Evolutionary conservation across 2,797 vertebrate species (phyloP).

Genomic region (Oryzias dopingdopingensis): DNA sequence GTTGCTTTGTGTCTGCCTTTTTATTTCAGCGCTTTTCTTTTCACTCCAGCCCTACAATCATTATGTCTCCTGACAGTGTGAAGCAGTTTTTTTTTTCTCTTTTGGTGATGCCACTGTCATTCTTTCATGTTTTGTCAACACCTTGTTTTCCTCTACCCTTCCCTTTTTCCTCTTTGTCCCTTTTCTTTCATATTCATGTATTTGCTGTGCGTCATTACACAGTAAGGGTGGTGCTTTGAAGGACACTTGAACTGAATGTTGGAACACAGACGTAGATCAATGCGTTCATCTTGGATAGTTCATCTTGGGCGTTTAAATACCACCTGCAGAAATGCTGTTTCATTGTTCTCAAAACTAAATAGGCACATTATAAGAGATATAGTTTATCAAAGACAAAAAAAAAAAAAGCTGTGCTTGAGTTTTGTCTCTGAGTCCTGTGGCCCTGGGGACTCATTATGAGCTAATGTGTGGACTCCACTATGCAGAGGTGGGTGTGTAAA

Average conservation of each 20-base stretch:
- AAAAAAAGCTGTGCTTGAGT: slow-evolving; percentile 12
- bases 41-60: slow-evolving; percentile 40
- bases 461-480: slow-evolving; percentile 16
- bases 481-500: slow-evolving; percentile 23
- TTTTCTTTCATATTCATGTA: slow-evolving; percentile 10
- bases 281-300: slow-evolving; percentile 21
- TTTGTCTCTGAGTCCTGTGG: slow-evolving; percentile 12
- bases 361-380: slow-evolving; percentile 27
- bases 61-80: slow-evolving; percentile 41
- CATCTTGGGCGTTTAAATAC: slow-evolving; percentile 28
- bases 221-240: slow-evolving; percentile 33
- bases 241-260: slow-evolving; percentile 15
- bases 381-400: slow-evolving; percentile 17
- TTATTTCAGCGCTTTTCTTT: slow-evolving; percentile 24
- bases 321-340: slow-evolving; percentile 11
- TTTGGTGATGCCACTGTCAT: slow-evolving; percentile 20
- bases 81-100: slow-evolving; percentile 19
- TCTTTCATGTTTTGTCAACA: slow-evolving; percentile 26
- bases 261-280: slow-evolving; percentile 19
- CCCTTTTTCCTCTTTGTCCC: slow-evolving; percentile 11
- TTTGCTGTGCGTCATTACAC: slow-evolving; percentile 6
- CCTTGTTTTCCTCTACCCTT: slow-evolving; percentile 8
- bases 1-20: slow-evolving; percentile 36
- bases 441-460: slow-evolving; percentile 37
- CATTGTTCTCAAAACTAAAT: slow-evolving; percentile 15